phyloP scores from a whole-genome alignment of 2,797 vertebrate species.

The Myotis vivesi region DNA sequence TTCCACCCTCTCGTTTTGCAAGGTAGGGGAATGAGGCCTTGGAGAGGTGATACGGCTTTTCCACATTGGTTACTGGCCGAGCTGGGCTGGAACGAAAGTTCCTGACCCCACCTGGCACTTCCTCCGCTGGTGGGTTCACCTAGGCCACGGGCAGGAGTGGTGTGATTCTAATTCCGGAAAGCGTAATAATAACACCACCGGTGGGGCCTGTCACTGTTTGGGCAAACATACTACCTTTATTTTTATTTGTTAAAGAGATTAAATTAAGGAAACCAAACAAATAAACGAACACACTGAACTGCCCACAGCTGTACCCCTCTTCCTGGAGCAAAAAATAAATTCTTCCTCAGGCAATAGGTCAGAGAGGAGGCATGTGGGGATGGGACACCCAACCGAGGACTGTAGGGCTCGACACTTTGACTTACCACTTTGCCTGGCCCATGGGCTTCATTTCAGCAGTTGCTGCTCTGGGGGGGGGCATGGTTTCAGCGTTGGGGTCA shows the following conservation, averaged over 20 bases:
- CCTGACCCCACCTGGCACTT: not conserved
- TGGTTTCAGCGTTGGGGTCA: not conserved
- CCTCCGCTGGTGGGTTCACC: not conserved
- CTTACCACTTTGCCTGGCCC: not conserved
- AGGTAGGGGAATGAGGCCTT: not conserved
- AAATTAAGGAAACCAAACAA: constrained; percentile 76
- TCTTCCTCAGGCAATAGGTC: constrained; percentile 44
- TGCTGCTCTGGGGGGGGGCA: not conserved
- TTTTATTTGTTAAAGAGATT: constrained; percentile 78
- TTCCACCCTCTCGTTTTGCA: not conserved
- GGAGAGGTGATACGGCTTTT: not conserved
- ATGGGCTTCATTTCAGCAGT: not conserved
- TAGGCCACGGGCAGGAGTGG: not conserved
- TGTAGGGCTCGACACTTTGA: not conserved
- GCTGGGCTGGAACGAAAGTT: not conserved
- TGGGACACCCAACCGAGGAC: not conserved
- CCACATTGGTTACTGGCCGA: not conserved
- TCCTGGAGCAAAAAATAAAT: constrained; percentile 40
- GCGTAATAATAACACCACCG: constrained; percentile 69
- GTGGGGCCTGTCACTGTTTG: constrained; percentile 56
- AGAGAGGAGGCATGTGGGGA: not conserved
- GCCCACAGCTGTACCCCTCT: constrained; percentile 17
- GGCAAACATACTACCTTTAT: constrained; percentile 73
- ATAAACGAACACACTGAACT: constrained; percentile 16
- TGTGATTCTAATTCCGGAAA: constrained; percentile 80